These are phyloP conservation scores for Numenius phaeopus DNA, from an alignment of 2,797 vertebrate genomes.

Conservation along the genomic window DNA sequence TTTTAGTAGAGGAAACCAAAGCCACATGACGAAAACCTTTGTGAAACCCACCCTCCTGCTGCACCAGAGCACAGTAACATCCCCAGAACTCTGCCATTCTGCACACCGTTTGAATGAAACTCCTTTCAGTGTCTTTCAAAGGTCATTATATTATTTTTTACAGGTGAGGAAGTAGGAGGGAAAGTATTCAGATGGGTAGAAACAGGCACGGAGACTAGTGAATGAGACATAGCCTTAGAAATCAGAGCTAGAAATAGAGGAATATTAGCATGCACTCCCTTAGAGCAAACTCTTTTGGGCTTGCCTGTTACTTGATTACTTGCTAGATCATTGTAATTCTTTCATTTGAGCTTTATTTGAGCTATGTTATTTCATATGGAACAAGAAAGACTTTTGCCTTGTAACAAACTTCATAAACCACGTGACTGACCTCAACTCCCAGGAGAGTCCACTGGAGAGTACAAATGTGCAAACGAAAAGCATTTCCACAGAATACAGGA, in stretches of 20 bases:
- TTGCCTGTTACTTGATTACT: neutral
- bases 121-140: neutral
- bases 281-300: neutral
- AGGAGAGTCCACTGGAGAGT: neutral
- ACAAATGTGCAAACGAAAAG: constrained; percentile 17
- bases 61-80: fast-evolving
- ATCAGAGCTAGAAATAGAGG: neutral
- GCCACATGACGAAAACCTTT: neutral
- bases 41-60: neutral
- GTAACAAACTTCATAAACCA: constrained; percentile 3
- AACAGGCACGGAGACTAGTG: neutral
- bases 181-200: neutral
- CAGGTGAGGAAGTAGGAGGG: neutral
- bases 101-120: neutral
- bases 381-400: neutral
- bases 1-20: neutral
- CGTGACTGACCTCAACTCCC: constrained; percentile 11
- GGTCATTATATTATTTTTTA: neutral
- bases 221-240: neutral
- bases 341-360: neutral
- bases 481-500: neutral
- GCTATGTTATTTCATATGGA: neutral
- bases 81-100: neutral
- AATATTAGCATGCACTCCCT: neutral
- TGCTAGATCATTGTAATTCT: neutral